A percentile compares a stretch with the other conserved stretches of the same genome.
These are phyloP conservation scores for Lepisosteus oculatus DNA, from an alignment of 2,113 vertebrate genomes.

Conservation along the genomic window DNA sequence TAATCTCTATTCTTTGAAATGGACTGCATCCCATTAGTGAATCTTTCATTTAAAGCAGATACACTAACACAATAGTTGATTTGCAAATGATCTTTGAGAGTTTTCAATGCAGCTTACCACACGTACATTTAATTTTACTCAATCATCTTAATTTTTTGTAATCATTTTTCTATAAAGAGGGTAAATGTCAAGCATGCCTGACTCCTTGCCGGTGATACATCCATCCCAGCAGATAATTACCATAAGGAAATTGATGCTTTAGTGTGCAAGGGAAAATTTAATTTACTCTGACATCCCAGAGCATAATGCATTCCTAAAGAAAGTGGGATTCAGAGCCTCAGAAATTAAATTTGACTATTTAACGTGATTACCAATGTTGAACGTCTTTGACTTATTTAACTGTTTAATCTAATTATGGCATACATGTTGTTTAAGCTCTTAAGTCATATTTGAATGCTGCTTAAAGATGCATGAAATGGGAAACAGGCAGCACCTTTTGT, in stretches of 20 bases:
- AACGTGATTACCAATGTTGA: constrained; percentile 97
- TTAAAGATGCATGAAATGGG: constrained; percentile 92
- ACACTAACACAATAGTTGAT: constrained; percentile 83
- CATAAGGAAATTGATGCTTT: constrained; percentile 99
- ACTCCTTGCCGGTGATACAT: constrained; percentile 96
- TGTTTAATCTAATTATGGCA: constrained; percentile 91
- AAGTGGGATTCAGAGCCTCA: constrained; percentile 91
- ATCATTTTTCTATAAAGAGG: constrained; percentile 95
- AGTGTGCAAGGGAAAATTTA: constrained; percentile 97
- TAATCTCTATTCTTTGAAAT: constrained; percentile 68
- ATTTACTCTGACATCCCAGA: constrained; percentile 98
- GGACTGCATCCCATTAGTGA: constrained; percentile 84
- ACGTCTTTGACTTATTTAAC: constrained; percentile 91
- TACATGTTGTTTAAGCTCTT: constrained; percentile 78
- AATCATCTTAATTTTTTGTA: constrained; percentile 97
- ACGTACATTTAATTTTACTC: constrained; percentile 91
- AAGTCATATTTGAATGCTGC: constrained; percentile 79
- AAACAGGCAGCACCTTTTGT: constrained; percentile 56
- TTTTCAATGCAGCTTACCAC: constrained; percentile 79
- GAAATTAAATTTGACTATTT: constrained; percentile 98
- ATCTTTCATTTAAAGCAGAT: constrained; percentile 87
- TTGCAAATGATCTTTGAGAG: constrained; percentile 83
- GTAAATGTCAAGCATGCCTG: constrained; percentile 98
- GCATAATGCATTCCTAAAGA: constrained; percentile 97
- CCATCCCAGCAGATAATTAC: constrained; percentile 99